Percentiles rank a stretch among this genome's conserved stretches.
phyloP scores from a whole-genome alignment of 2,113 vertebrate species.

The Azemiops feae region DNA sequence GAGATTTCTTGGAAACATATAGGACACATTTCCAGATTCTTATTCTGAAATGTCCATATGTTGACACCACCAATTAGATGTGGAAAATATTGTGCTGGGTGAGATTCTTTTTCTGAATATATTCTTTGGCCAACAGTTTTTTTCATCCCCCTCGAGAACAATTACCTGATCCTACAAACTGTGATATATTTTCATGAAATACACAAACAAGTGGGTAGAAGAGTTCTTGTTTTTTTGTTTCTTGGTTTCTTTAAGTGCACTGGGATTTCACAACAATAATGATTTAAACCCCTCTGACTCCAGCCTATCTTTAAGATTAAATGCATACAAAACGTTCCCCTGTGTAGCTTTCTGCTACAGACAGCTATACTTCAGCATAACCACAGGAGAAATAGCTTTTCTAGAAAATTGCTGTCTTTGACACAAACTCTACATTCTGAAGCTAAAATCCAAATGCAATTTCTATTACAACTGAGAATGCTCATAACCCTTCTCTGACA shows the following conservation, averaged over 20 bases:
- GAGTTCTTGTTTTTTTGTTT: neutral
- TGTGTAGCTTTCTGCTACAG: neutral
- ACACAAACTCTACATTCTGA: neutral
- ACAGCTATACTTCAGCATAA: neutral
- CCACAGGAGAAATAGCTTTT: neutral
- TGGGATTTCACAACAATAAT: neutral
- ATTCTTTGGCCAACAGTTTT: neutral
- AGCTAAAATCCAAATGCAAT: neutral
- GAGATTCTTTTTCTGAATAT: neutral
- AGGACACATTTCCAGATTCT: neutral
- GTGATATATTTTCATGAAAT: neutral
- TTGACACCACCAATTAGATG: neutral
- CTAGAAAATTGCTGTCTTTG: neutral
- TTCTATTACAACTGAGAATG: neutral
- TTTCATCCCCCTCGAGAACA: neutral
- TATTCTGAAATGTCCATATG: neutral
- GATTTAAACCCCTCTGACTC: neutral
- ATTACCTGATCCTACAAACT: neutral
- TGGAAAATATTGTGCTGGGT: neutral
- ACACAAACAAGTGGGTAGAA: neutral
- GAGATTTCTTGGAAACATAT: neutral
- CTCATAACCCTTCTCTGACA: neutral
- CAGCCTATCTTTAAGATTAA: constrained; percentile 1
- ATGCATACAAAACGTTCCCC: constrained; percentile 4
- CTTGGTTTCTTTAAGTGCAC: neutral